Base-by-base conservation (phyloP, 2,797 vertebrate genomes). In the Chrysolophus pictus region DNA sequence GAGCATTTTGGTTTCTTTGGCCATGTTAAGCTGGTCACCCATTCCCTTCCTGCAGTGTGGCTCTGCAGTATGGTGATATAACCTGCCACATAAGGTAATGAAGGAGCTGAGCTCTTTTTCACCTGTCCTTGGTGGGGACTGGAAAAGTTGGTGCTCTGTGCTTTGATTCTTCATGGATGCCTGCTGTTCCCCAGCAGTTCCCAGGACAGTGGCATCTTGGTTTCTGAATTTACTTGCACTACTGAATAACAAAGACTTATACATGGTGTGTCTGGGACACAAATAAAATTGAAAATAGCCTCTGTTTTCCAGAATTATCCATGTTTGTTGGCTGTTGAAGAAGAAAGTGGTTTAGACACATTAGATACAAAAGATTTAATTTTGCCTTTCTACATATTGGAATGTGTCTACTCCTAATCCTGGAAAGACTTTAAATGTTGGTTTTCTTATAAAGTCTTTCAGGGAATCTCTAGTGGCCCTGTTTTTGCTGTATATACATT, bases 181-280 rank as follows among this genome's bases (percentile, higher is more conserved):
- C 74, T 39, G 42, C 21, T 75, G 47, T 75, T 78, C 80, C n/a
- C 41, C 84, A 35, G 21, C 31, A 47, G 24, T 28, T 29, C 39
- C 22, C 26, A 49, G 41, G 15, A 63, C 10, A 63, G 31, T 0
- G 0, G 44, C 31, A 7, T 13, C 18, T 24, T 7, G 16, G 8
- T 78, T 89, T 89, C 82, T 73, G 79, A 84, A 37, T 23, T 95
- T 60, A 22, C 46, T 64, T 39, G 28, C 35, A 58, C 24, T 88
- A 64, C n/a, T 84, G 55, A 56, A 64, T 39, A 44, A 4, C 47
- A 60, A 75, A 75, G 37, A 44, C 1, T 10, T 58, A 24, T 31
- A 41, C 85, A 87, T n/a, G 62, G 14, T 29, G 35, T 68, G 31
- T 17, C 35, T 63, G 29, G 4, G 13, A 62, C 29, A 71, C 41